Conservation (phyloP, 2,888 invertebrate genomes). For the Copidosoma aretas region DNA sequence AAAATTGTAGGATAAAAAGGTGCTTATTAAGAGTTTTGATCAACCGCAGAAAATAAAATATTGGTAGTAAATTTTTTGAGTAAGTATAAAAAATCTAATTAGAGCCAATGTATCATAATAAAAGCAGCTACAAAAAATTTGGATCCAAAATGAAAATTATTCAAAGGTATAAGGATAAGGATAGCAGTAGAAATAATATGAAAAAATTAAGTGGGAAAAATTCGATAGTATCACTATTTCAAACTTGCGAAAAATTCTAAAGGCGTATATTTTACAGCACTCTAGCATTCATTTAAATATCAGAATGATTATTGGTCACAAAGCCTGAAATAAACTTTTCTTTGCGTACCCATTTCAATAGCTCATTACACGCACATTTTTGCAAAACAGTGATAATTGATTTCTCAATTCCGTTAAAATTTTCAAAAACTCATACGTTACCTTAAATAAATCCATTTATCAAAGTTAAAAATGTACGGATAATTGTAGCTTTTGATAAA, state of each 20-base stretch:
- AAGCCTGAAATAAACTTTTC: background rate
- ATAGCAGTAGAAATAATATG: constrained; percentile 5
- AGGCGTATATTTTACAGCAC: constrained; percentile 62
- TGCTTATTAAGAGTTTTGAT: background rate
- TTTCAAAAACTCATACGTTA: too few species aligned
- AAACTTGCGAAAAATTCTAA: constrained; percentile 46
- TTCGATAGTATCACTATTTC: constrained; percentile 32
- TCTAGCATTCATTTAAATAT: constrained; percentile 60
- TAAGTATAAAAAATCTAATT: background rate
- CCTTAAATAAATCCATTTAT: too few species aligned
- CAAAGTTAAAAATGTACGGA: background rate
- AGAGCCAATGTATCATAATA: constrained; percentile 7
- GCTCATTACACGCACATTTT: background rate
- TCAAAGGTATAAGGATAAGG: constrained; percentile 10
- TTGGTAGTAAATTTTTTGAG: background rate
- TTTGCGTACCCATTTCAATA: background rate
- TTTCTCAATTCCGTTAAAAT: background rate
- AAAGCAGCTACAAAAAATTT: constrained; percentile 28
- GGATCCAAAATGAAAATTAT: constrained; percentile 19
- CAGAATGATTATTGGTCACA: constrained; percentile 25
- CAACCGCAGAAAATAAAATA: background rate
- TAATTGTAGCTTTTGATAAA: constrained; percentile 20
- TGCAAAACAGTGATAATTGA: background rate
- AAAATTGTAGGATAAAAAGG: background rate
- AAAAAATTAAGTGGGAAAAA: constrained; percentile 10